Evolutionary conservation across 2,113 vertebrate species (phyloP), one percentile per base, ranked within the genome.

Genomic region (Cranoglanis bouderius): DNA sequence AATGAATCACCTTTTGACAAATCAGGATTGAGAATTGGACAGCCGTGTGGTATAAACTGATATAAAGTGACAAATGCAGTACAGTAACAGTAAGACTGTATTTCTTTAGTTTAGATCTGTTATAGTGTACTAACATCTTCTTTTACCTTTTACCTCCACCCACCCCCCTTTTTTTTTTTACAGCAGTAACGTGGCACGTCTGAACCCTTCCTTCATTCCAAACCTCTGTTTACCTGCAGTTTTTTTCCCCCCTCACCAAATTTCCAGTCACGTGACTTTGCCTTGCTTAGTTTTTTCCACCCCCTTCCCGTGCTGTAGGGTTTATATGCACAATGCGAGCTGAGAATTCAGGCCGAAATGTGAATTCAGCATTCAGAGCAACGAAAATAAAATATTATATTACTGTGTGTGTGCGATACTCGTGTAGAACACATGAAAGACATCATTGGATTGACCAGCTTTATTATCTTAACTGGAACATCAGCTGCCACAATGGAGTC

Each of bases 161-260:
- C 46, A 8, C 9, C 46, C 10, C 46, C 6, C 14, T 85, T 32
- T 67, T 14, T 92, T 6, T 91, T 86, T 92, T 91, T 91, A 77
- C 94, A 94, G 94, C 92, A 95, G 86, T 95, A 91, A 85, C 94
- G 72, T 93, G 93, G 75, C 63, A 26, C 55, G 19, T 40, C 67
- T 38, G 83, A 59, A 49, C 43, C 29, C 12, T 59, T 35, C 21
- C 65, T 18, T 70, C 53, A 21, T 85, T 81, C 81, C 59, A n/a
- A 19, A 19, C 67, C 43, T 75, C 38, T 65, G 57, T 81, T 90
- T 32, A 85, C 59, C 80, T 89, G 65, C 91, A 86, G 63, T 88
- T 78, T 19, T 75, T 43, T 85, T 80, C 29, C 82, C 70, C 85
- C 74, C 35, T 82, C n/a, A 65, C 12, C 21, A 43, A n/a, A 65